Base-by-base conservation (phyloP, 2,888 invertebrate genomes). In the Icerya purchasi region DNA sequence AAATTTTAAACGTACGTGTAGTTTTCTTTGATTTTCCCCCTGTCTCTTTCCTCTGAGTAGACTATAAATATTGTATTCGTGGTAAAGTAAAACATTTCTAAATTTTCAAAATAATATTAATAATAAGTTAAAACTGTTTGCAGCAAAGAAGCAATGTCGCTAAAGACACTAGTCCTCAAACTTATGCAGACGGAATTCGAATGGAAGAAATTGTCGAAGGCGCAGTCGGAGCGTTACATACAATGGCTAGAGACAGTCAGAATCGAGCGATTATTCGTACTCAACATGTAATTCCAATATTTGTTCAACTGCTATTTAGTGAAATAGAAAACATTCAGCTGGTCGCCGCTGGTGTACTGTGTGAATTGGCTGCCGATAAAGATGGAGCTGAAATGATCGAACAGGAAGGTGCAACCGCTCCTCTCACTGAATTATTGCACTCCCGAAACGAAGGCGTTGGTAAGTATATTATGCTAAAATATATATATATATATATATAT, bases 181-280 rank as follows among this genome's bases (percentile, higher is more conserved):
- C 56, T 3, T 56, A 56, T 3, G 87, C 90, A 1, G 92, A 96
- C 72, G 97, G 97, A 19, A 96, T 98, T 3, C 82, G 94, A 53
- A 96, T 97, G 94, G 94, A 97, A 70, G 97, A 98, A 73, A 94
- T 98, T 63, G 91, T 98, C 20, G 98, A 98, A 72, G 94, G 94
- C 25, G 91, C 93, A 0, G 93, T 96, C 5, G 96, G 96, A 1
- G 97, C 97, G 21, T 78, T 98, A 63, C 97, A 98, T 71, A 94
- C 97, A 70, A 78, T 98, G 64, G 96, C 96, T 1, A 77, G 93
- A 58, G 97, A 98, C 74, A 81, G 85, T 19, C 86, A 90, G 73
- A 96, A 94, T 75, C 78, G 94, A 62, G 85, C 87, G 61, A 84
- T 93, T 62, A 92, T 96, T 66, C 81, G 93, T 56, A 86, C 89